phyloP scores from a whole-genome alignment of 2,888 invertebrate genomes.

The Aporophyla nigra region DNA sequence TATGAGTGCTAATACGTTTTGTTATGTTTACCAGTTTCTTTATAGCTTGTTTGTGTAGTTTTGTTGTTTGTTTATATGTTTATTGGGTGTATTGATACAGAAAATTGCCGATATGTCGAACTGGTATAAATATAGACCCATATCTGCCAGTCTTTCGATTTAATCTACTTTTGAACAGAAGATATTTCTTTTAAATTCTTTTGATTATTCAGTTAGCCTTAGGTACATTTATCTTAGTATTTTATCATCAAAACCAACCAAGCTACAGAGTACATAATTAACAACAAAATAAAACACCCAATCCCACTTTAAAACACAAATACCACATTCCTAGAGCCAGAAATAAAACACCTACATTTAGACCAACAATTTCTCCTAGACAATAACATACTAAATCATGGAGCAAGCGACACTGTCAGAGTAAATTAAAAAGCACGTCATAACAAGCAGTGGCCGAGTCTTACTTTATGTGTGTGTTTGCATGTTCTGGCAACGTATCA shows the following conservation, averaged over 20 bases:
- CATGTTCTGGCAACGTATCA: conserved; percentile 87
- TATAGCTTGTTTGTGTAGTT: conserved; percentile 69
- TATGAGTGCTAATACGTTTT: conserved; percentile 78
- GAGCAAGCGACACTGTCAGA: conserved; percentile 40
- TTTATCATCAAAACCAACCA: neutral
- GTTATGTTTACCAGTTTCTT: conserved; percentile 73
- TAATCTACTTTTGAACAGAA: neutral
- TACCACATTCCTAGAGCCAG: neutral
- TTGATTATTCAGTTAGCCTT: neutral
- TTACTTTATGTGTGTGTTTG: conserved; percentile 81
- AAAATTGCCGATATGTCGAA: neutral
- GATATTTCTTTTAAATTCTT: neutral
- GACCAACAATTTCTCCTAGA: neutral
- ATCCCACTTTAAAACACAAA: neutral
- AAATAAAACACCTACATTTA: neutral
- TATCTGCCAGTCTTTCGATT: neutral
- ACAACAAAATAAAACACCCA: neutral
- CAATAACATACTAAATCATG: conserved; percentile 28
- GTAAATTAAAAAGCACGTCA: conserved; percentile 72
- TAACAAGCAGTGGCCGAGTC: conserved; percentile 67
- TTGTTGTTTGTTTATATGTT: conserved; percentile 47
- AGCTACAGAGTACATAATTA: no score
- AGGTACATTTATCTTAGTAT: neutral
- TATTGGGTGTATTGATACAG: conserved; percentile 7
- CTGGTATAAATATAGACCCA: neutral